Conservation (phyloP, 2,888 invertebrate species). For the Eumerus sabulonum region DNA sequence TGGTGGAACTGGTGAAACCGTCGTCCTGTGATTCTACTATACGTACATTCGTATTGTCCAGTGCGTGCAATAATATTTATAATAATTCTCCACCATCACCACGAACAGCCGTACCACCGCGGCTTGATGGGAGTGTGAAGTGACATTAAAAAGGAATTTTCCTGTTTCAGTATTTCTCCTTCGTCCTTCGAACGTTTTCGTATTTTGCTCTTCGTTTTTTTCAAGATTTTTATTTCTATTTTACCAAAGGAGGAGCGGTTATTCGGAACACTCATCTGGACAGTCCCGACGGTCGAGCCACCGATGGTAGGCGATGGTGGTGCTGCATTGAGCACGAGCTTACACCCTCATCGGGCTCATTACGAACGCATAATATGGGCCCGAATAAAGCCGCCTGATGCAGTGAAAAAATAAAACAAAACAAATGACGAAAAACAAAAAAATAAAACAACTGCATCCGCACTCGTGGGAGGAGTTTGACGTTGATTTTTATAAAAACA, state of each 20-base stretch:
- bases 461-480: slow-evolving; percentile 67
- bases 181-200: no score
- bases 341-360: slow-evolving; percentile 68
- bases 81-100: slow-evolving; percentile 1
- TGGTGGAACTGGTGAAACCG: slow-evolving; percentile 10
- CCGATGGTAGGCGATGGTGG: no score
- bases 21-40: no score
- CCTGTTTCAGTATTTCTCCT: slow-evolving; percentile 59
- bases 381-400: slow-evolving; percentile 28
- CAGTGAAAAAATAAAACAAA: slow-evolving; percentile 26
- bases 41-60: neutral
- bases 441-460: slow-evolving; percentile 33
- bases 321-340: no score
- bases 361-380: slow-evolving; percentile 67
- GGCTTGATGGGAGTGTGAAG: slow-evolving; percentile 1
- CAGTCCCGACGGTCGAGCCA: slow-evolving; percentile 22
- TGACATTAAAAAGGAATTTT: slow-evolving; percentile 24
- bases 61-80: slow-evolving; percentile 1
- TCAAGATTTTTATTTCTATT: slow-evolving; percentile 62
- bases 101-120: slow-evolving; percentile 12
- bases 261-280: slow-evolving; percentile 28
- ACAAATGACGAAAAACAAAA: no score
- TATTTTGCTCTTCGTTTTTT: slow-evolving; percentile 34
- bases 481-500: slow-evolving; percentile 67
- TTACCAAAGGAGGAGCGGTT: slow-evolving; percentile 52